Evolutionary conservation across 2,888 invertebrate genomes (phyloP), one percentile per base, ranked within the genome.

Genomic region (Hermaeophaga mercurialis): DNA sequence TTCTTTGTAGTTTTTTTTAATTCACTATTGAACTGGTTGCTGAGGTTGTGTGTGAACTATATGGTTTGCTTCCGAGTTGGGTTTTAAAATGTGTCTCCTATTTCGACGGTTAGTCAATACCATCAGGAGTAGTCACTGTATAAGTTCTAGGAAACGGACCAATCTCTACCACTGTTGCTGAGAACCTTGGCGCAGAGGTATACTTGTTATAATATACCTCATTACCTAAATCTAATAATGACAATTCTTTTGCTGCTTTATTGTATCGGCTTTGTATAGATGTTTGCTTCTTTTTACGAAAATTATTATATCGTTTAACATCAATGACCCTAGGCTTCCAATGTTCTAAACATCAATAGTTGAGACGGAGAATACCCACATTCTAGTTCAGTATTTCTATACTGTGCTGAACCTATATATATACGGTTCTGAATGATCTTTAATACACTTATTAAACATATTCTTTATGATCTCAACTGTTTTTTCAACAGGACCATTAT

Each of bases 321-420:
- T 36, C 17, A 2, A 36, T 36, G 8, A 15, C 9, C 9, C 17
- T 17, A 1, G 98, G 98, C 79, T 98, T 99, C 18, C n/a, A 50
- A 18, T 33, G 19, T 50, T 9, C 50, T n/a, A 2, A 33, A 50
- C 41, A 50, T 50, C 8, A 50, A 11, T 18, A 41, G 19, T n/a
- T 50, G 41, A 8, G 50, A n/a, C 41, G 17, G 41, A 9, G 50
- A 41, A 41, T 28, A 50, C 2, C 50, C 50, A 12, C 18, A 31
- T 31, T 50, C 50, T 4, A 19, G 26, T 3, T 17, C 26, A 7
- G 39, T 50, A 12, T 28, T 36, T 36, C 36, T 36, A n/a, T 36
- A 36, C 8, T 36, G 36, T 2, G 17, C 6, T 6, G 6, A 5
- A 15, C 36, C 36, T 6, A 36, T 36, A n/a, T n/a, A n/a, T n/a